Evolutionary conservation across 2,888 invertebrate species (phyloP).

Genomic region (Aporophyla lueneburgensis): DNA sequence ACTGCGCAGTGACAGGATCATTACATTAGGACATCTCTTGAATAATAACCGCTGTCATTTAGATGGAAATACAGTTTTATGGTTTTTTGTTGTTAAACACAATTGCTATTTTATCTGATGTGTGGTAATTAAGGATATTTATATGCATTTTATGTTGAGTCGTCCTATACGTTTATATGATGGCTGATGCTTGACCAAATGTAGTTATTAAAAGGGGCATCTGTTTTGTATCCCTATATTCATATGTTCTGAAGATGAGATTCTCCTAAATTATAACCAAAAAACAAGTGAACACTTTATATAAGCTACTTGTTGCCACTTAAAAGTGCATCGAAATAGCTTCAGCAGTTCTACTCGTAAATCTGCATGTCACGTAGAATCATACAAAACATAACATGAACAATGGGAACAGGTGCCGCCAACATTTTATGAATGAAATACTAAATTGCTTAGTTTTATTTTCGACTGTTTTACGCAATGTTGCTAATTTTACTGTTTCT

Average conservation of each 20-base stretch:
- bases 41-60: slow-evolving; percentile 34
- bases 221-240: neutral
- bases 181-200: neutral
- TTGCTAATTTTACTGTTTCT: slow-evolving; percentile 12
- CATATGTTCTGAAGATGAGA: neutral
- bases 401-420: slow-evolving; percentile 36
- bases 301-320: slow-evolving; percentile 9
- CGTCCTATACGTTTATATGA: neutral
- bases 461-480: slow-evolving; percentile 15
- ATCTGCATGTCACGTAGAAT: slow-evolving; percentile 21
- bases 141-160: neutral
- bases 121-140: neutral
- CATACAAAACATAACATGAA: slow-evolving; percentile 11
- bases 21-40: slow-evolving; percentile 46
- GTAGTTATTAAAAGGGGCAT: neutral
- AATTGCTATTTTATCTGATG: neutral
- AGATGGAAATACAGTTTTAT: slow-evolving; percentile 8
- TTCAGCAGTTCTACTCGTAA: slow-evolving; percentile 30
- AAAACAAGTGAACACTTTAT: neutral
- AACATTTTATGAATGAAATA: slow-evolving; percentile 39
- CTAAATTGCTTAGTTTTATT: slow-evolving; percentile 15
- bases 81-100: neutral
- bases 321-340: slow-evolving; percentile 36
- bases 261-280: no score
- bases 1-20: slow-evolving; percentile 47